Evolutionary conservation across 2,113 vertebrate species (phyloP), one percentile per base, ranked within the genome.

Genomic region (Salminus brasiliensis): DNA sequence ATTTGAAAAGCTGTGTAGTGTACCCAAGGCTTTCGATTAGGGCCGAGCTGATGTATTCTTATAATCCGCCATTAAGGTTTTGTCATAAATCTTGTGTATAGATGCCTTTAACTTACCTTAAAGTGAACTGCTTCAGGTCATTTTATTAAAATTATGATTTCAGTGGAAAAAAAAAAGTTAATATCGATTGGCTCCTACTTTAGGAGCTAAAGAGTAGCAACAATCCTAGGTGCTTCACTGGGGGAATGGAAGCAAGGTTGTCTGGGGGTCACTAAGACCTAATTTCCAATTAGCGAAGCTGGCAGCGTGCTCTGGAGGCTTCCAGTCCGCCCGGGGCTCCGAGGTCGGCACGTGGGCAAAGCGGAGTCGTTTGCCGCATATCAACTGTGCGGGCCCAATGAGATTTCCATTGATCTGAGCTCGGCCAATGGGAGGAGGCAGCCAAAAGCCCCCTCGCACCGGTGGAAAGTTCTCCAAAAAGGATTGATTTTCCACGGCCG

Each of bases 401-500:
- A 88, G 86, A 91, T 88, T 88, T 85, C 86, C 88, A 73, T 84
- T 87, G 87, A 89, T 88, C 85, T 76, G 43, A 85, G 74, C 85
- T 83, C 75, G 80, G 81, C 88, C 87, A 88, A 85, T 85, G 81
- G 74, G 78, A 85, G 71, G 87, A 83, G 49, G 79, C 85, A 83
- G 81, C 83, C 84, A 82, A 81, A 87, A 65, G 52, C 52, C 82
- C 84, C 82, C 74, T 72, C 21, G 72, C 72, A 77, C 65, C 79
- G 68, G 81, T 81, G 79, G 84, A 92, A 87, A 82, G 66, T 88
- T 90, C 83, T 85, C 90, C 81, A 87, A 87, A 88, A 85, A 88
- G 83, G 85, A 93, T 92, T 89, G 92, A 93, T 93, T 92, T 89
- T 90, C 87, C 90, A 90, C 45, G 88, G 88, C 87, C 77, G 74